Evolutionary conservation across 2,113 vertebrate genomes (phyloP), one percentile per base, ranked within the genome.

Genomic region (Menidia beryllina): DNA sequence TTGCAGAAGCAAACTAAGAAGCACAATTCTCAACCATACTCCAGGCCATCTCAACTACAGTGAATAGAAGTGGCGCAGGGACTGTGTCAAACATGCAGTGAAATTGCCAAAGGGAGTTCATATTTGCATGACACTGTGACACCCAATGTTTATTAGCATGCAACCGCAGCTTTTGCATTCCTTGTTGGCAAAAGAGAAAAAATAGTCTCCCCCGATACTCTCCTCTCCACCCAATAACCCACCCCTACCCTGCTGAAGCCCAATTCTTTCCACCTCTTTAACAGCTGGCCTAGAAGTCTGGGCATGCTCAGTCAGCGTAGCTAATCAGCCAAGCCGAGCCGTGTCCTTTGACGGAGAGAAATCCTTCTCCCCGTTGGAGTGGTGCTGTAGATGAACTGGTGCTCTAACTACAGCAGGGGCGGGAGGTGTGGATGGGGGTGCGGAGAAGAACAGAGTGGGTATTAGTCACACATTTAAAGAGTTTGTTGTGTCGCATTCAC

Each of bases 71-170:
- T 38, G 63, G 48, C 73, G n/a, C 34, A 7, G 62, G 53, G 41
- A 62, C 47, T 60, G 86, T 75, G 38, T 82, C 82, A 27, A 84
- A 86, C 65, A 67, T 45, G 78, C 71, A 65, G 77, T 15, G 78
- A 75, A 85, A 81, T 71, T 36, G 81, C 71, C 69, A 49, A 60
- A 60, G 61, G 72, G 67, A 84, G 68, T 85, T 87, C 73, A 75
- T 81, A 82, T 90, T 86, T 84, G 84, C 89, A 84, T 81, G 88
- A 80, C 81, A 77, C 63, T 38, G 52, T 84, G 78, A 81, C 81
- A 81, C 82, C 62, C 52, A 62, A 60, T 85, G 75, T 85, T 87
- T 91, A 82, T 87, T 87, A 83, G 85, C 80, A 72, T 88, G 79
- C 79, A 76, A 72, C 78, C 80, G 75, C 79, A 71, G 77, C 82